Conservation (phyloP, 2,797 vertebrate genomes). For the Mormyrus proboscirostris region DNA sequence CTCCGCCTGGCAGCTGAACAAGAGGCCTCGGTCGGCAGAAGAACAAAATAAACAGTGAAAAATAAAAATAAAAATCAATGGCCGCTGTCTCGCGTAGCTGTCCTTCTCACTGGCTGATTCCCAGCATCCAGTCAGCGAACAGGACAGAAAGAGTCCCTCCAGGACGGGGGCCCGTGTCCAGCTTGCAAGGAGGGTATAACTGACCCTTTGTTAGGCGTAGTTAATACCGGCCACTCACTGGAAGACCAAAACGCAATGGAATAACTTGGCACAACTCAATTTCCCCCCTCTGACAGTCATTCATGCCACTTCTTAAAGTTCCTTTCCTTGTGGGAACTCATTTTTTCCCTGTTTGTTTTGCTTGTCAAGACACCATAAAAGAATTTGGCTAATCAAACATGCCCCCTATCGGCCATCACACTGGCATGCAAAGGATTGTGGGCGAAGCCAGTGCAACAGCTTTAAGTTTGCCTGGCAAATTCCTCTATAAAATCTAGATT, state of each 20-base stretch:
- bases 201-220: constrained; percentile 6
- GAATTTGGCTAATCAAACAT: constrained; percentile 10
- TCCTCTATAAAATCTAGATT: not conserved
- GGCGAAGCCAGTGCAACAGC: not conserved
- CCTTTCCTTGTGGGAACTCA: constrained; percentile 14
- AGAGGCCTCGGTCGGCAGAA: not conserved
- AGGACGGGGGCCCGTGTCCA: constrained; percentile 15
- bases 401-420: constrained; percentile 4
- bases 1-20: constrained; percentile 19
- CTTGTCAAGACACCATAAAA: not conserved
- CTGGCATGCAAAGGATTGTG: not conserved
- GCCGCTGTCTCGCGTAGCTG: constrained; percentile 25
- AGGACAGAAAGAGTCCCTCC: constrained; percentile 17
- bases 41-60: not conserved
- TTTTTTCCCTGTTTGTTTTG: constrained; percentile 15
- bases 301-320: constrained; percentile 4
- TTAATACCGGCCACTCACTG: not conserved
- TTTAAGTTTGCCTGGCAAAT: not conserved
- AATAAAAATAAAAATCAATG: constrained; percentile 20
- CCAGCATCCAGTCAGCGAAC: constrained; percentile 30
- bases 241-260: not conserved
- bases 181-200: constrained; percentile 18
- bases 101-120: constrained; percentile 31
- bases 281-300: constrained; percentile 1
- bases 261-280: constrained; percentile 10